Evolutionary conservation across 2,888 invertebrate genomes (phyloP).

Genomic region (Ophioninae sp.): DNA sequence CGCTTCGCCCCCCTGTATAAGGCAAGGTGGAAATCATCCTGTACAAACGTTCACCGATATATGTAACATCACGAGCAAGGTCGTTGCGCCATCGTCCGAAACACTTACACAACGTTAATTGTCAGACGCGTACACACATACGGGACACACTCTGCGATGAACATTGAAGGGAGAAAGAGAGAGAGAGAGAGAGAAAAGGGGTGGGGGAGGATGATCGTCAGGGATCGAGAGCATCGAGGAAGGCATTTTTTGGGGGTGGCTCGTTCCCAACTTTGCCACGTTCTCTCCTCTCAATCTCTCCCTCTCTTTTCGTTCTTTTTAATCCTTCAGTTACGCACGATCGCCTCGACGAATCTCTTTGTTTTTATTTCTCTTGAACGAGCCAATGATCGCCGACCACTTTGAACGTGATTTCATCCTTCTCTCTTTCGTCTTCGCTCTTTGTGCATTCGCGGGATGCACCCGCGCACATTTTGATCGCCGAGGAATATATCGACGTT

Average conservation of each 20-base stretch:
- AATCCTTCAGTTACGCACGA: slow-evolving; percentile 46
- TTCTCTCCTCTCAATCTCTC: not conserved
- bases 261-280: slow-evolving; percentile 45
- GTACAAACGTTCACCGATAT: slow-evolving; percentile 70
- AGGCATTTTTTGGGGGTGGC: slow-evolving; percentile 61
- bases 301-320: not conserved
- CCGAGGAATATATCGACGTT: slow-evolving; percentile 20
- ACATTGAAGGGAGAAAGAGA: slow-evolving; percentile 8
- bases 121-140: slow-evolving; percentile 33
- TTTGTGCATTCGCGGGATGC: not conserved
- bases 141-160: slow-evolving; percentile 24
- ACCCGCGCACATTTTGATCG: slow-evolving; percentile 8
- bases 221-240: slow-evolving; percentile 45
- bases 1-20: slow-evolving; percentile 54
- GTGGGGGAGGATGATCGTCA: slow-evolving; percentile 6
- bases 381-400: slow-evolving; percentile 16
- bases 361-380: slow-evolving; percentile 10
- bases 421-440: slow-evolving; percentile 21
- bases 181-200: slow-evolving; percentile 6
- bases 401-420: slow-evolving; percentile 3
- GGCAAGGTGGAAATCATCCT: slow-evolving; percentile 66
- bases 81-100: slow-evolving; percentile 74
- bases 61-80: slow-evolving; percentile 79
- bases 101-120: slow-evolving; percentile 65
- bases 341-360: slow-evolving; percentile 31